These are phyloP conservation scores for Pterostichus madidus DNA, from an alignment of 2,888 invertebrate species.

Conservation along the genomic window DNA sequence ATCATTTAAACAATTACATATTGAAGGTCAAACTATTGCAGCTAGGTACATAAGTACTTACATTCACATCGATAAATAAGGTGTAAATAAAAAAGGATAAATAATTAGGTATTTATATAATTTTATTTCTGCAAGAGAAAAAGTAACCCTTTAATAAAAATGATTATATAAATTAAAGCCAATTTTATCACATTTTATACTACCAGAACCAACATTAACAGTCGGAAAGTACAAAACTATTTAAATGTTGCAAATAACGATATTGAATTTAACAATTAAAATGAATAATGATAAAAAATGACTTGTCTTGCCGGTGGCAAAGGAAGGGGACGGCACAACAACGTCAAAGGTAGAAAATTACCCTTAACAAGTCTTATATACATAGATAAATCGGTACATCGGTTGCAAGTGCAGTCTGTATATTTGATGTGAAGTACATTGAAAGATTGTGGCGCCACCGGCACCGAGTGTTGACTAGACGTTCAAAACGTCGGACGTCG, in stretches of 20 bases:
- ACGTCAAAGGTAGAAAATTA: conserved; percentile 23
- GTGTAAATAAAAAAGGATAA: conserved; percentile 1
- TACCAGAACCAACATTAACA: conserved; percentile 65
- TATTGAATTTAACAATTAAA: conserved; percentile 26
- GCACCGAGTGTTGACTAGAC: conserved; percentile 2
- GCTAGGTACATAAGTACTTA: neutral
- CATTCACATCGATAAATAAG: neutral
- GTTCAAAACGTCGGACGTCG: conserved; percentile 42
- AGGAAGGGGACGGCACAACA: conserved; percentile 54
- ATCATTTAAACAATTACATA: conserved; percentile 7
- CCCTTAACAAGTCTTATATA: conserved; percentile 25
- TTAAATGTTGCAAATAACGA: conserved; percentile 21
- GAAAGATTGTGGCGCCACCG: conserved; percentile 8
- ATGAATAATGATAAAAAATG: conserved; percentile 18
- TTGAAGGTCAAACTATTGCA: conserved; percentile 21
- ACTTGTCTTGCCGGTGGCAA: conserved; percentile 20
- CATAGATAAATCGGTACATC: neutral
- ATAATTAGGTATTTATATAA: conserved; percentile 37
- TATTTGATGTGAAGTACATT: conserved; percentile 6
- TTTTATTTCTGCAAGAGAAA: conserved; percentile 59
- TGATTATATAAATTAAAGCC: conserved; percentile 63
- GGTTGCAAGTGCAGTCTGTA: conserved; percentile 7
- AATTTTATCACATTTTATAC: conserved; percentile 65
- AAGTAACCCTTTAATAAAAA: conserved; percentile 61
- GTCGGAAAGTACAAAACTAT: conserved; percentile 49